Percentiles rank a stretch among this genome's conserved stretches.
Evolutionary conservation across 2,113 vertebrate species (phyloP).

Genomic region (Zapornia atra): DNA sequence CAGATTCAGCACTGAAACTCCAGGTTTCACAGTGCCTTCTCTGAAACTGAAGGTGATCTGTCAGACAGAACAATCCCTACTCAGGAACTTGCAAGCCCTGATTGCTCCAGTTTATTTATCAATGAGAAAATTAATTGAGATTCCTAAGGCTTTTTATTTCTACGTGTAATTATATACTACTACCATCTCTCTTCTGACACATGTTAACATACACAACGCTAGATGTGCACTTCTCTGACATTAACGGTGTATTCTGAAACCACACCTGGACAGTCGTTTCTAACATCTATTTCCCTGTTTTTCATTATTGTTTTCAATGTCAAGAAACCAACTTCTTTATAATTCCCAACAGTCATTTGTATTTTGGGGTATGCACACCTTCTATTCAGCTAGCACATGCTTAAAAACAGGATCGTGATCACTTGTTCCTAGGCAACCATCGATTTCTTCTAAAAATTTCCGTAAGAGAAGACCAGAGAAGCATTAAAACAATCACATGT

Average conservation of each 20-base stretch:
- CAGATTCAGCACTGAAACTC: neutral
- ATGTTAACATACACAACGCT: rapidly evolving
- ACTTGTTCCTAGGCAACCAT: slow-evolving; percentile 54
- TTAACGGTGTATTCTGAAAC: neutral
- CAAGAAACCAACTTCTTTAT: neutral
- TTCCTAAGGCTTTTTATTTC: neutral
- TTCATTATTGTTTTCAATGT: neutral
- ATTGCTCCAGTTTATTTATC: neutral
- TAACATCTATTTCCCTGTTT: neutral
- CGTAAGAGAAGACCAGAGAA: slow-evolving; percentile 1
- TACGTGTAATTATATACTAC: neutral
- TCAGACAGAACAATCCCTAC: neutral
- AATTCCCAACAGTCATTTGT: neutral
- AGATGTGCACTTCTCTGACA: neutral
- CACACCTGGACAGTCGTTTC: neutral
- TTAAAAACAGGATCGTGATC: neutral
- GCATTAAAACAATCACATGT: slow-evolving; percentile 24
- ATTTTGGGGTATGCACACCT: slow-evolving; percentile 3
- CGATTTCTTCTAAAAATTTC: slow-evolving; percentile 57
- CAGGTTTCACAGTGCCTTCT: neutral
- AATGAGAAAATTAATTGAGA: neutral
- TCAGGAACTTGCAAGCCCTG: neutral
- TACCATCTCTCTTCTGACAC: neutral
- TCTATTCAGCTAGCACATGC: neutral
- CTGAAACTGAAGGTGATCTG: neutral